phyloP scores from a whole-genome alignment of 30 jellyfish, hydroid and myxozoan genomes.

The Chironex yamaguchii region DNA sequence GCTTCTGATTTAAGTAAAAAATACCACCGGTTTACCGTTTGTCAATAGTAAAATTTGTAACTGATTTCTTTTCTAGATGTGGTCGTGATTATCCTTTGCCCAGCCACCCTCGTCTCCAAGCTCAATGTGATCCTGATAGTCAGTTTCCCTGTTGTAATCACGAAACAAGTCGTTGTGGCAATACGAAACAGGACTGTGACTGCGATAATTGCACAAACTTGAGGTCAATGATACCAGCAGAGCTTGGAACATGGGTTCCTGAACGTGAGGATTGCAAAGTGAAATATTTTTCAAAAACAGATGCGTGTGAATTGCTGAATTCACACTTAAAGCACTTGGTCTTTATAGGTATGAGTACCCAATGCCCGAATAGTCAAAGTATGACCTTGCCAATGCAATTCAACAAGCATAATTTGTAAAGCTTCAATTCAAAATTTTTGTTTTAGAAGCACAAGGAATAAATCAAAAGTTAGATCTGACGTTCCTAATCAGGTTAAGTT shows the following conservation, averaged over 20 bases:
- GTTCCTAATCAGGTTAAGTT: too few species aligned
- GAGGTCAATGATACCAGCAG: conserved; percentile 77
- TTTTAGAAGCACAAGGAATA: too few species aligned
- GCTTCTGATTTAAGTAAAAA: too few species aligned
- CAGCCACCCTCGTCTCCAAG: conserved; percentile 76
- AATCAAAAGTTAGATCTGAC: too few species aligned
- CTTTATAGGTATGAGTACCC: conserved; percentile 74
- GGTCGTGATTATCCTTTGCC: conserved; percentile 66
- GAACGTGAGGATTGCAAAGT: conserved; percentile 50
- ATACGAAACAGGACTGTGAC: conserved; percentile 56
- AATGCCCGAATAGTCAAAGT: too few species aligned
- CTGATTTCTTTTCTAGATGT: conserved; percentile 55
- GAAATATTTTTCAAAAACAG: conserved; percentile 42
- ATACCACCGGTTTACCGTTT: not conserved
- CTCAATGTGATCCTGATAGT: conserved; percentile 90
- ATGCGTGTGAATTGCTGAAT: conserved; percentile 74
- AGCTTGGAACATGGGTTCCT: conserved; percentile 79
- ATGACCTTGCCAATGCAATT: too few species aligned
- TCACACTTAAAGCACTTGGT: conserved; percentile 25
- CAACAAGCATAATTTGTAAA: too few species aligned
- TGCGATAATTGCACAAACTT: conserved; percentile 85
- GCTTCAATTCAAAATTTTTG: too few species aligned
- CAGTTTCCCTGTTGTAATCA: conserved; percentile 87
- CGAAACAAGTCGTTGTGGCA: conserved; percentile 79
- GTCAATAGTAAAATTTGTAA: not conserved